Percentiles rank a stretch among this genome's conserved stretches.
Evolutionary conservation across 2,797 vertebrate species (phyloP).

Genomic region (Periparus ater): DNA sequence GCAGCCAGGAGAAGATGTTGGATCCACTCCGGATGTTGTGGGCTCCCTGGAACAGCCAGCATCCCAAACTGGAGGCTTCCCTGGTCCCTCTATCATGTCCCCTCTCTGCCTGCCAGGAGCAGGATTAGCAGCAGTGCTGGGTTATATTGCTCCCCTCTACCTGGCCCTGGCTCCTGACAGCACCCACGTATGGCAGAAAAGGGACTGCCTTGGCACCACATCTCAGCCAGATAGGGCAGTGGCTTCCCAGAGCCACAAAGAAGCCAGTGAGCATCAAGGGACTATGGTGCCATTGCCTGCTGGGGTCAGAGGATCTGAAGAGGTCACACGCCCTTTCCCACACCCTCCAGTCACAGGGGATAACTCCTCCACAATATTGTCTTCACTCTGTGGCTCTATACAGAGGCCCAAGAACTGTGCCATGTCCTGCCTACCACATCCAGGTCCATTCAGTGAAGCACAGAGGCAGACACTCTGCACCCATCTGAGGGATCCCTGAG

Average conservation of each 20-base stretch:
- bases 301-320: background rate
- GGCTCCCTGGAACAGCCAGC: background rate
- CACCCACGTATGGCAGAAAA: background rate
- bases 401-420: background rate
- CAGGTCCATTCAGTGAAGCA: background rate
- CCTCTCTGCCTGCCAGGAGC: background rate
- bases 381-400: background rate
- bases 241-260: background rate
- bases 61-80: background rate
- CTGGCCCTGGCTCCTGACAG: background rate
- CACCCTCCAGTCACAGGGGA: background rate
- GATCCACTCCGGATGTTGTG: background rate
- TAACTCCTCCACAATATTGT: background rate
- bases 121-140: background rate
- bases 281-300: background rate
- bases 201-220: background rate
- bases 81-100: rapidly evolving
- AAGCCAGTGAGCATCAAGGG: background rate
- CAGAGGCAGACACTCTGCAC: background rate
- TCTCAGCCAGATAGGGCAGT: rapidly evolving
- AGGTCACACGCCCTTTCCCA: background rate
- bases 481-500: background rate
- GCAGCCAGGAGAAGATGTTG: background rate
- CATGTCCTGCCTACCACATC: background rate
- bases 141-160: background rate